Evolutionary conservation across 2,888 invertebrate genomes (phyloP).

Genomic region (Eustalomyia histrio): DNA sequence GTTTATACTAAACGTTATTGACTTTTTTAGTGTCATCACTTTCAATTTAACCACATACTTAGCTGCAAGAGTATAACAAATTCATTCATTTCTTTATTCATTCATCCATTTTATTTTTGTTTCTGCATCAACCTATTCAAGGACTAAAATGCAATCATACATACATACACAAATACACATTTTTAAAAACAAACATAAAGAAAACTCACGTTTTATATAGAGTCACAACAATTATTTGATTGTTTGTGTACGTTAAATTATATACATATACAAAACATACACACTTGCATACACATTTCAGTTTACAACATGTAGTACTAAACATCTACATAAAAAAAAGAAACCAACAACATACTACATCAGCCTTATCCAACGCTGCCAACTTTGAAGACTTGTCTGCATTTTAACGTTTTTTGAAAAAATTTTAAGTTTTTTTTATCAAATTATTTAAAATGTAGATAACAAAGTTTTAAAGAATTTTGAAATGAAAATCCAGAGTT

Average conservation of each 20-base stretch:
- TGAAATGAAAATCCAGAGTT: too few relatives aligned
- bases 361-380: too few relatives aligned
- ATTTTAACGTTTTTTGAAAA: too few relatives aligned
- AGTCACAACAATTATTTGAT: slow-evolving; percentile 48
- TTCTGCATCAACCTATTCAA: slow-evolving; percentile 38
- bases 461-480: too few relatives aligned
- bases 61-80: slow-evolving; percentile 21
- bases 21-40: slow-evolving; percentile 67
- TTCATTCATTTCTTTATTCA: too few relatives aligned
- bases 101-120: slow-evolving; percentile 22
- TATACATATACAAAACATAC: background rate
- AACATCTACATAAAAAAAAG: too few relatives aligned
- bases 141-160: slow-evolving; percentile 53
- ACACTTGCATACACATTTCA: background rate
- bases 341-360: too few relatives aligned
- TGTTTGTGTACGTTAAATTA: slow-evolving; percentile 18
- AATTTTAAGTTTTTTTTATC: too few relatives aligned
- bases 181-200: background rate
- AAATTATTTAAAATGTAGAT: too few relatives aligned
- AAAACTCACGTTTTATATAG: slow-evolving; percentile 53
- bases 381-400: too few relatives aligned
- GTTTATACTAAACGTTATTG: slow-evolving; percentile 62
- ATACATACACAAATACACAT: background rate
- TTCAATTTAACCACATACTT: slow-evolving; percentile 65
- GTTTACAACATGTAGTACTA: too few relatives aligned